Evolutionary conservation across 2,797 vertebrate genomes (phyloP).

Genomic region (Liparis tanakae): DNA sequence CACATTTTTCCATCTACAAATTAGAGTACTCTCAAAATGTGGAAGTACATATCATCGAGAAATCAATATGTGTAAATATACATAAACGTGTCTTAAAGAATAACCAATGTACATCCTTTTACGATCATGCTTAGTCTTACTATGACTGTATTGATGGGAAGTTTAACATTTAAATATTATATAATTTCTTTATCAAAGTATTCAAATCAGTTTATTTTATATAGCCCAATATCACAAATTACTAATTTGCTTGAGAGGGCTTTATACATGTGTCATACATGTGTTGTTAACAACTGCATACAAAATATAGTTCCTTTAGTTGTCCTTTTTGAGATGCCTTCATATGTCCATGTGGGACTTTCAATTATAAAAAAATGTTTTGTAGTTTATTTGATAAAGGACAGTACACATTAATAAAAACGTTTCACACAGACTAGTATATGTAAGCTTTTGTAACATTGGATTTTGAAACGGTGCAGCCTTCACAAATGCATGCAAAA

Average conservation of each 20-base stretch:
- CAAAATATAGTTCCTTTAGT: background rate
- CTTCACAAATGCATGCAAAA: background rate
- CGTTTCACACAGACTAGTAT: background rate
- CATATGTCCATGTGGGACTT: background rate
- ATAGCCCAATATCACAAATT: too few species aligned
- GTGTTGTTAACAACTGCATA: background rate
- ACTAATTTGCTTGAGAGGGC: too few species aligned
- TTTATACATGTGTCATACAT: fast-evolving
- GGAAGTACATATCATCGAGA: background rate
- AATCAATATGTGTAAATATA: background rate
- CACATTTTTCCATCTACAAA: background rate
- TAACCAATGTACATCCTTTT: background rate
- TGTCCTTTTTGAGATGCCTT: background rate
- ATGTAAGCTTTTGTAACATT: background rate
- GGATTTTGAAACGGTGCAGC: background rate
- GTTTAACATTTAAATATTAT: background rate
- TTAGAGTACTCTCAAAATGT: background rate
- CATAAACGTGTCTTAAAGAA: background rate
- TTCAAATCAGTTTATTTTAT: background rate
- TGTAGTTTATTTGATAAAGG: too few species aligned
- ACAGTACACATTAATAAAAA: too few species aligned
- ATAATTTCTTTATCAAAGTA: background rate
- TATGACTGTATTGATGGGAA: background rate
- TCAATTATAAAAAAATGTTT: too few species aligned
- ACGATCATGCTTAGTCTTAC: too few species aligned